These are phyloP conservation scores for Sceliomorpha sp. DNA, from an alignment of 2,888 invertebrate genomes.

Conservation along the genomic window DNA sequence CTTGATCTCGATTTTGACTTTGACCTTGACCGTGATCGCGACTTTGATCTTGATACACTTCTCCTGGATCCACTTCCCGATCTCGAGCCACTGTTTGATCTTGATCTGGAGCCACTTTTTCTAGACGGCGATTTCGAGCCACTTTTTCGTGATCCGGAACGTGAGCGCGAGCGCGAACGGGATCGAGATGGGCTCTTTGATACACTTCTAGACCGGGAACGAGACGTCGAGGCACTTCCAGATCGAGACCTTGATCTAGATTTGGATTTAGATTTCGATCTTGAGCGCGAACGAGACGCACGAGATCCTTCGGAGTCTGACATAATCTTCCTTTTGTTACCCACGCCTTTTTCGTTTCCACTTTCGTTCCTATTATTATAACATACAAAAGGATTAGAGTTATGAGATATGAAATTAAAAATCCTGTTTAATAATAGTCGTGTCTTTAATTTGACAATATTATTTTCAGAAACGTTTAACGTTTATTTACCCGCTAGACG, in stretches of 20 bases:
- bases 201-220: slow-evolving; percentile 75
- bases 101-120: slow-evolving; percentile 76
- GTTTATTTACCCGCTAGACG: slow-evolving; percentile 83
- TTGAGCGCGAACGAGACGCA: slow-evolving; percentile 66
- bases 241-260: slow-evolving; percentile 71
- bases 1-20: slow-evolving; percentile 76
- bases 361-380: slow-evolving; percentile 76
- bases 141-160: slow-evolving; percentile 76
- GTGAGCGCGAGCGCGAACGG: slow-evolving; percentile 73
- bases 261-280: slow-evolving; percentile 61
- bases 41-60: slow-evolving; percentile 78
- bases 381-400: neutral
- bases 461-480: too few relatives aligned
- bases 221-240: slow-evolving; percentile 67
- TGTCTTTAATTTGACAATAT: too few relatives aligned
- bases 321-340: slow-evolving; percentile 83
- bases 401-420: slow-evolving; percentile 12
- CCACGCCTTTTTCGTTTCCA: slow-evolving; percentile 81
- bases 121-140: slow-evolving; percentile 69
- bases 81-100: slow-evolving; percentile 76
- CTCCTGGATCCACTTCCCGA: slow-evolving; percentile 70
- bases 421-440: too few relatives aligned
- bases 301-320: slow-evolving; percentile 84
- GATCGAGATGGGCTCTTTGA: slow-evolving; percentile 73
- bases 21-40: slow-evolving; percentile 79